These are phyloP conservation scores for Ommatoiulus sabulosus DNA, from an alignment of 2,888 invertebrate species.

Conservation along the genomic window DNA sequence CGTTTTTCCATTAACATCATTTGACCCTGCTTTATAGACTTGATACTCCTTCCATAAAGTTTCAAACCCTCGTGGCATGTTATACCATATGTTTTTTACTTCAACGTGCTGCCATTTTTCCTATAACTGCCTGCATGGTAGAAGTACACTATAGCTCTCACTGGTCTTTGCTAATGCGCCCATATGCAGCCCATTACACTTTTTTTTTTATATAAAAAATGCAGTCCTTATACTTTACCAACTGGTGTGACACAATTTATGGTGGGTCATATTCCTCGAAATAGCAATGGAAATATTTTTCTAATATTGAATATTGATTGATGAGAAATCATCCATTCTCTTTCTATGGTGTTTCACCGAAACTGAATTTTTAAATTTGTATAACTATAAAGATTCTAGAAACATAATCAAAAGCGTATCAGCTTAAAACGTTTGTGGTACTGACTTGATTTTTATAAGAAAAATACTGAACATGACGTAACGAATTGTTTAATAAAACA, in stretches of 20 bases:
- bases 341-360: no score
- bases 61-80: conserved; percentile 14
- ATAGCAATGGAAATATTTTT: not conserved
- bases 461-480: no score
- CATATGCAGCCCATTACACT: not conserved
- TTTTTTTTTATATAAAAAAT: not conserved
- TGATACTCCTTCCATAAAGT: conserved; percentile 45
- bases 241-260: not conserved
- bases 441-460: no score
- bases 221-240: not conserved
- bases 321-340: no score
- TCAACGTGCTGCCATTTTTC: not conserved
- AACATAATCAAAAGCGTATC: no score
- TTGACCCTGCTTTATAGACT: conserved; percentile 46
- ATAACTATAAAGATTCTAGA: no score
- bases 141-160: not conserved
- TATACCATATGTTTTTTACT: not conserved
- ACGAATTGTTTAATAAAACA: no score
- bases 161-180: not conserved
- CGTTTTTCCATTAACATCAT: conserved; percentile 48
- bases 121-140: not conserved
- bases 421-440: no score
- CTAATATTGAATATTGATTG: no score
- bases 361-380: no score
- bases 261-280: not conserved